phyloP scores from a whole-genome alignment of 2,888 invertebrate genomes.

The Eustalomyia histrio region DNA sequence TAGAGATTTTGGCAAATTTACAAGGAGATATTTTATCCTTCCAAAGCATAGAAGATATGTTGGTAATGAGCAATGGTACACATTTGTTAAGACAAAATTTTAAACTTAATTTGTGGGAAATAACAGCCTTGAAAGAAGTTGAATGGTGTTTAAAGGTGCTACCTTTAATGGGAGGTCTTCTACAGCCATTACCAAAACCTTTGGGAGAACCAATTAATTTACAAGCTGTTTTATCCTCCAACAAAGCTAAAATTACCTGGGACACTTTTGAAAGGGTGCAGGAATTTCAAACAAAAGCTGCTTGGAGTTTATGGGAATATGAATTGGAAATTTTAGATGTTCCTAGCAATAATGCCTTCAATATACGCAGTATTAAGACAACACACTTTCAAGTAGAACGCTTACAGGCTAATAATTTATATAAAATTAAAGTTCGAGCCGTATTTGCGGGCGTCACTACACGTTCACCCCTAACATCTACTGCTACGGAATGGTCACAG shows the following conservation, averaged over 20 bases:
- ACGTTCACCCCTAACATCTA: neutral
- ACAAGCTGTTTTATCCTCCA: slow-evolving; percentile 89
- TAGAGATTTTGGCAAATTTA: neutral
- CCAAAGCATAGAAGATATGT: slow-evolving; percentile 37
- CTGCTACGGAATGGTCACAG: slow-evolving; percentile 69
- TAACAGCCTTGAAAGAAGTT: slow-evolving; percentile 60
- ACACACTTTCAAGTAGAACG: slow-evolving; percentile 84
- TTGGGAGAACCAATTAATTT: slow-evolving; percentile 88
- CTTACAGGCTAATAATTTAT: slow-evolving; percentile 87
- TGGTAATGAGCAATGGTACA: slow-evolving; percentile 66
- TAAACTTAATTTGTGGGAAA: slow-evolving; percentile 41
- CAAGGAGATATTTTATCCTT: slow-evolving; percentile 69
- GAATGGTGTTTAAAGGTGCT: slow-evolving; percentile 67
- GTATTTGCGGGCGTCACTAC: slow-evolving; percentile 81
- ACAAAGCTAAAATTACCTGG: slow-evolving; percentile 90
- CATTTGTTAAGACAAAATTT: slow-evolving; percentile 67
- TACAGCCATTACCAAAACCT: slow-evolving; percentile 88
- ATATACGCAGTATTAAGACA: slow-evolving; percentile 80
- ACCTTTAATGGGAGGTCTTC: slow-evolving; percentile 39
- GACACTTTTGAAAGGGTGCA: slow-evolving; percentile 84
- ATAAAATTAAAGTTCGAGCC: slow-evolving; percentile 87
- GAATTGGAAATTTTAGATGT: slow-evolving; percentile 77
- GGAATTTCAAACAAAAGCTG: slow-evolving; percentile 83
- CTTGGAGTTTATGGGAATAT: slow-evolving; percentile 80
- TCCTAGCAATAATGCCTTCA: slow-evolving; percentile 74